Conservation (phyloP, 2,797 vertebrate species). For the Siniperca undulata region DNA sequence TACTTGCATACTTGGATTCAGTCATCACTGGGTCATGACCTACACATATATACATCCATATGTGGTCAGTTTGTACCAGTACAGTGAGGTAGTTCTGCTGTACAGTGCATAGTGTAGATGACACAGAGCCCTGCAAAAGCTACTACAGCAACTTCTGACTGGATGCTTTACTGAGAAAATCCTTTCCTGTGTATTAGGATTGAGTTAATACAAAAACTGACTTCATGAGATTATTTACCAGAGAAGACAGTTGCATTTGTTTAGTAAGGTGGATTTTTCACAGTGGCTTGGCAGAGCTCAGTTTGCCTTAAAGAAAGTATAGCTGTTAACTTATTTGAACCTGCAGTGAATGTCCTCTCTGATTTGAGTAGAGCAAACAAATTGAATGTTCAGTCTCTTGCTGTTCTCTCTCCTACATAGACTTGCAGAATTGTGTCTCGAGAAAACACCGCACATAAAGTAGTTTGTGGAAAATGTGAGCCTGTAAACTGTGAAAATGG, state of each 20-base stretch:
- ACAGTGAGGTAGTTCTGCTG: background rate
- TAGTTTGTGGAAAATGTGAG: constrained; percentile 43
- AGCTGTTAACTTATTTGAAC: background rate
- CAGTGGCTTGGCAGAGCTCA: background rate
- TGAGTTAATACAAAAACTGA: background rate
- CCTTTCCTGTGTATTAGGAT: background rate
- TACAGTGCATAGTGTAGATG: background rate
- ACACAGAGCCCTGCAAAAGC: background rate
- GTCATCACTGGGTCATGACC: background rate
- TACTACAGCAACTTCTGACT: background rate
- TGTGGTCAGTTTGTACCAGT: constrained; percentile 11
- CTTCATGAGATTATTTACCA: background rate
- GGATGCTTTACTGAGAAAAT: background rate
- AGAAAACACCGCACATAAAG: constrained; percentile 17
- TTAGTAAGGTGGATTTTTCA: background rate
- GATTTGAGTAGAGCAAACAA: constrained; percentile 8
- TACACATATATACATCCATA: constrained; percentile 1
- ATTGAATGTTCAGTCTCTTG: background rate
- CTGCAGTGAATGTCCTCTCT: background rate
- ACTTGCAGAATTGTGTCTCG: constrained; percentile 23
- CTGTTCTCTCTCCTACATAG: background rate
- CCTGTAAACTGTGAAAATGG: constrained; percentile 32
- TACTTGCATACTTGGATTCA: background rate
- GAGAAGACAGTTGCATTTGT: background rate
- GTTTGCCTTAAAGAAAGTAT: background rate